Percentiles rank a stretch among this genome's conserved stretches.
Evolutionary conservation across 2,113 vertebrate genomes (phyloP).

Genomic region (Sitta europaea): DNA sequence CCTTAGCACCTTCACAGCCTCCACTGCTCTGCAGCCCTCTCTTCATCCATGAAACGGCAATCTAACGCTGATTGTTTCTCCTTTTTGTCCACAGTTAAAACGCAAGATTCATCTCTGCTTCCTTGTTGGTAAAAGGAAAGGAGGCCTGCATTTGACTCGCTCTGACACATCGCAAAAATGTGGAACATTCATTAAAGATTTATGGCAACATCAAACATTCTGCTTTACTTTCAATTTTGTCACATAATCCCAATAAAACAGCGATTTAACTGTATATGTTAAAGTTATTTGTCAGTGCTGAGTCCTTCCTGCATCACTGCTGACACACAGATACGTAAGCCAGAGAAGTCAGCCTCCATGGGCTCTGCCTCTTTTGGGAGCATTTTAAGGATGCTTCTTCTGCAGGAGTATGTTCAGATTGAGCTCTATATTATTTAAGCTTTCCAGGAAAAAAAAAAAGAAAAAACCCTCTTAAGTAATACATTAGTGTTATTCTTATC

Average conservation of each 20-base stretch:
- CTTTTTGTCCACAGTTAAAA: background rate
- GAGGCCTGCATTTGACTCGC: background rate
- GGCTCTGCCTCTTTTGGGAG: background rate
- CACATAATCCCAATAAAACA: slow-evolving; percentile 47
- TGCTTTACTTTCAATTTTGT: slow-evolving; percentile 57
- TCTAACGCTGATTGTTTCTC: background rate
- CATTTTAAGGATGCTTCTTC: background rate
- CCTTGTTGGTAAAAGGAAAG: background rate
- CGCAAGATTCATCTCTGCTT: background rate
- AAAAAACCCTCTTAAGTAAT: slow-evolving; percentile 9
- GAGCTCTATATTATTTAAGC: slow-evolving; percentile 26
- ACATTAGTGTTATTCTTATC: slow-evolving; percentile 34
- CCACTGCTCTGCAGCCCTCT: background rate
- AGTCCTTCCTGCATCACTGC: background rate
- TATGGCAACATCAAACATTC: slow-evolving; percentile 38
- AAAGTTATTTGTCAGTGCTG: slow-evolving; percentile 34
- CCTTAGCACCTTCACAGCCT: background rate
- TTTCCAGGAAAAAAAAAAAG: slow-evolving; percentile 17
- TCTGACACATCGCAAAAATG: slow-evolving; percentile 8
- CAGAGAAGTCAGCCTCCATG: background rate
- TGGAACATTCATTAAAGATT: slow-evolving; percentile 48
- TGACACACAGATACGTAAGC: background rate
- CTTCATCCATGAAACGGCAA: background rate
- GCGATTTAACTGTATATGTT: background rate
- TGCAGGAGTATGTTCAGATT: background rate